Base-by-base conservation (phyloP, 2,797 vertebrate genomes). In the Hylomyscus alleni region DNA sequence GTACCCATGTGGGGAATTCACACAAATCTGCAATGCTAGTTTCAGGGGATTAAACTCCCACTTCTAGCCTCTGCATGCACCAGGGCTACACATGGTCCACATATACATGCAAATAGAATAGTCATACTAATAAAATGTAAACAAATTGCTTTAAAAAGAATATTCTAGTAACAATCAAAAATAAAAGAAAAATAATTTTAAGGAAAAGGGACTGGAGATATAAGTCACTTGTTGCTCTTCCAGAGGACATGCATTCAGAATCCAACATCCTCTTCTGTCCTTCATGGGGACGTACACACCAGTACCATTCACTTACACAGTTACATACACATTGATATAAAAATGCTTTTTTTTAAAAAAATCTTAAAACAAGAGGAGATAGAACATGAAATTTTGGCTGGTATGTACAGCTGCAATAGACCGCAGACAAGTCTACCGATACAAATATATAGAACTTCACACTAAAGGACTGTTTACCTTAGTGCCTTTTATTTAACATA, bases 321-420 rank as follows among this genome's bases (percentile, higher is more conserved):
- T 52, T 37, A 86, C 6, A 52, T 14, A 54, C 8, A 72, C 22
- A 67, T 7, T 54, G 34, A 54, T 17, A 54, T 40, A 87, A 84
- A 84, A 85, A 50, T 52, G 24, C 15, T 72, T 86, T 60, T 44
- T n/a, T 14, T 72, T n/a, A 17, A 17, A 22, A 29, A 67, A 86
- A 87, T 37, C 4, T 40, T 72, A 87, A 52, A 72, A 37, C 8
- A 72, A 87, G 60, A 3, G 8, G 29, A 52, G 78, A 83, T 19
- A 83, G 80, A 78, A 90, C 13, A 86, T 56, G 44, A 92, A 95
- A 95, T 52, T 89, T 76, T 84, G 69, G 4, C 34, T 84, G 52
- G 34, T 54, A 92, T 5, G 37, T 89, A 89, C 14, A 73, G 75
- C 62, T 52, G n/a, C 40, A 86, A 54, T n/a, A 73, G 69, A 93